Base-by-base conservation (phyloP, 2,113 vertebrate species). In the Delphinapterus leucas region DNA sequence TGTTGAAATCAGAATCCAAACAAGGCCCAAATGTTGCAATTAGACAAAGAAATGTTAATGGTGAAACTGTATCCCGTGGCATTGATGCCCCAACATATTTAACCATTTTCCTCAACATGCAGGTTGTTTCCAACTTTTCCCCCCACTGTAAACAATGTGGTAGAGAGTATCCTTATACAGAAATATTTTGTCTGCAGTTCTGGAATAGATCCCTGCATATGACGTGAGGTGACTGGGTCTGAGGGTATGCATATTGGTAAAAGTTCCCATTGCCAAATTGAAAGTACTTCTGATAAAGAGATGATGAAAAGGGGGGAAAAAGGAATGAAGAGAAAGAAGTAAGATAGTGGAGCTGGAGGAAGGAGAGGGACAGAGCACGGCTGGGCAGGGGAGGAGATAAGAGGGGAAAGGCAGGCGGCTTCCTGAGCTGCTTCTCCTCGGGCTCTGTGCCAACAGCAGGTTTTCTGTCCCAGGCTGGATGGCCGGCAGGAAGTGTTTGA, bases 401-500 rank as follows among this genome's bases (percentile, higher is more conserved):
- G 38, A 33, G 26, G 55, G 65, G 82, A 86, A 38, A 86, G n/a
- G 61, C 10, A 47, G 55, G n/a, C 0, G 0, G 13, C 70, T 91
- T 21, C 41, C 73, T 15, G 28, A 8, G 31, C 68, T 26, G 44
- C 82, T 36, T 31, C 36, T 83, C 41, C 23, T 61, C 31, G 0
- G 2, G 31, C 12, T 65, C 36, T 44, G 63, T 65, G 86, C 82
- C 21, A 5, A 83, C 63, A 67, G 90, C 85, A 79, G 73, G 21
- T 33, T 77, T 79, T 76, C 82, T 80, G 23, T 47, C 49, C 49
- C 1, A 0, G 20, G 33, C 92, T 82, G 49, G 47, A 76, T 4
- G 77, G 88, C 26, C 1, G 1, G 6, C 93, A 90, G 96, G 86
- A 86, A 95, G 73, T 76, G 11, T n/a, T 71, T 80, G 97, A 96